phyloP scores from a whole-genome alignment of 2,888 invertebrate species.

The Galeruca laticollis region DNA sequence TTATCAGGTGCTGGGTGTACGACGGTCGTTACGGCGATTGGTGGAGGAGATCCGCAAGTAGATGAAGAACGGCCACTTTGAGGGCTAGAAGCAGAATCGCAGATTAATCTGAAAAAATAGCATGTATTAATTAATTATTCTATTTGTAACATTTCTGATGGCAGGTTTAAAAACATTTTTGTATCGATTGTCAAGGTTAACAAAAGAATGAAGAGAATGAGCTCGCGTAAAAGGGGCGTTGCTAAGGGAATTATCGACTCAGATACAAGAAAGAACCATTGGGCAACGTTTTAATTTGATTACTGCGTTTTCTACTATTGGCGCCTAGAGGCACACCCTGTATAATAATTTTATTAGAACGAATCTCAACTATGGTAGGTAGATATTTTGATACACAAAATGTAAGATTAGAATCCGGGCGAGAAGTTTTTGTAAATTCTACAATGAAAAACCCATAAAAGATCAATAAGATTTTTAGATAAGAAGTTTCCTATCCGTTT shows the following conservation, averaged over 20 bases:
- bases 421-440: background rate
- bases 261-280: background rate
- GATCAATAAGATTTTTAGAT: constrained; percentile 8
- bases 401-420: background rate
- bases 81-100: constrained; percentile 66
- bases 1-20: constrained; percentile 55
- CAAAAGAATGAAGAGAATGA: constrained; percentile 11
- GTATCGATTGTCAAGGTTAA: too few species aligned
- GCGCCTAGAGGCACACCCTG: background rate
- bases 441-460: background rate
- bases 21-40: constrained; percentile 57
- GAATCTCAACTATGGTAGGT: background rate
- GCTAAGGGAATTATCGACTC: background rate
- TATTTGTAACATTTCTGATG: too few species aligned
- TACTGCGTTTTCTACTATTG: background rate
- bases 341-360: background rate
- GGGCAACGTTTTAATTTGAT: background rate
- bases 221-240: background rate
- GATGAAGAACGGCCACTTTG: constrained; percentile 73
- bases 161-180: too few species aligned
- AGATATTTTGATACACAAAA: background rate
- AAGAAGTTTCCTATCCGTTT: constrained; percentile 2
- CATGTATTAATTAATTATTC: too few species aligned
- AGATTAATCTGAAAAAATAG: constrained; percentile 61
- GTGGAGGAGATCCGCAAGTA: constrained; percentile 72